phyloP scores from a whole-genome alignment of 2,797 vertebrate species.

The Dallia pectoralis region DNA sequence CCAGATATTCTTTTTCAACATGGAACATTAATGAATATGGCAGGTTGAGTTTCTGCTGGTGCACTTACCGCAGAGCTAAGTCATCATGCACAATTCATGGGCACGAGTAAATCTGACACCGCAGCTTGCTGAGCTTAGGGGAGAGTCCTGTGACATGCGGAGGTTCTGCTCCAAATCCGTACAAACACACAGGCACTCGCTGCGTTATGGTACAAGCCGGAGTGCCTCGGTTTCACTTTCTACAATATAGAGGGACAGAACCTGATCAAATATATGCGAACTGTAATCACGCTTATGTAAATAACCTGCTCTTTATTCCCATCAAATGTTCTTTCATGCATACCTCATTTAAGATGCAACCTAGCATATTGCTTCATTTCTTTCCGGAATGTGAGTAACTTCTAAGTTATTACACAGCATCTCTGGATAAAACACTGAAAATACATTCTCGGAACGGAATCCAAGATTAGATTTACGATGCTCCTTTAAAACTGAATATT shows the following conservation, averaged over 20 bases:
- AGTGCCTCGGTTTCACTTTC: background rate
- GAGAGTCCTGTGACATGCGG: conserved; percentile 1
- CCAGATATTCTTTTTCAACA: conserved; percentile 62
- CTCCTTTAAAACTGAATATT: conserved; percentile 3
- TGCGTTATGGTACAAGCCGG: background rate
- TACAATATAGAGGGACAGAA: background rate
- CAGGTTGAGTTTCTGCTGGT: background rate
- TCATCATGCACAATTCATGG: conserved; percentile 54
- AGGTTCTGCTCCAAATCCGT: background rate
- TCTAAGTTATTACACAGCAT: conserved; percentile 6
- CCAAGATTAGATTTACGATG: conserved; percentile 2
- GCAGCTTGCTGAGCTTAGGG: background rate
- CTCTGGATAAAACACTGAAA: background rate
- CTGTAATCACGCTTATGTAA: conserved; percentile 22
- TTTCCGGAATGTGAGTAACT: background rate
- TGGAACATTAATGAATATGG: conserved; percentile 53
- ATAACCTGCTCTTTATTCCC: background rate
- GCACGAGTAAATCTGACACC: conserved; percentile 16
- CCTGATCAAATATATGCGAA: background rate
- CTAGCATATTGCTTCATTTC: background rate
- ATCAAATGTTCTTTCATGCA: conserved; percentile 3
- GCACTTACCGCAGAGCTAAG: background rate
- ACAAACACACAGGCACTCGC: background rate
- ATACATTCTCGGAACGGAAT: conserved; percentile 6
- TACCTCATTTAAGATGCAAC: conserved; percentile 9